Percentiles rank a stretch among this genome's conserved stretches.
Conservation (phyloP, 2,888 invertebrate genomes). For the Candidula unifasciata region DNA sequence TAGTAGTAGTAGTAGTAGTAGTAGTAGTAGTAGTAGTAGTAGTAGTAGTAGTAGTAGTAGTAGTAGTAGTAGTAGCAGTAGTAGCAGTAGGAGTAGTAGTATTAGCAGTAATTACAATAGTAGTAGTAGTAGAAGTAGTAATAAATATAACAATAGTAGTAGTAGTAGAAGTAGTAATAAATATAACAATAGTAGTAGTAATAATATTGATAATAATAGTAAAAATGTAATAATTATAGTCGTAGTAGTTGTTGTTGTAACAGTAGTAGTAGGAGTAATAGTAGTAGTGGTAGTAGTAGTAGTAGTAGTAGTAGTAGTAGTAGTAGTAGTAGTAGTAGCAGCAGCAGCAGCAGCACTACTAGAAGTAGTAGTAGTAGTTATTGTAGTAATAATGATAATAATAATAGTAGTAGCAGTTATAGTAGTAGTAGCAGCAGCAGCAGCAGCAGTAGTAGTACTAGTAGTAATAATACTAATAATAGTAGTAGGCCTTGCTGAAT, state of each 20-base stretch:
- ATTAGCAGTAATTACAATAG: neutral
- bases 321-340: slow-evolving; percentile 24
- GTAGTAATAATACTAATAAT: too few species aligned
- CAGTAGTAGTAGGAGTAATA: too few species aligned
- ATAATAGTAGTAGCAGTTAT: neutral
- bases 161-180: too few species aligned
- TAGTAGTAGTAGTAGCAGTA: slow-evolving; percentile 17
- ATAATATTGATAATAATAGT: too few species aligned
- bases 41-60: slow-evolving; percentile 6
- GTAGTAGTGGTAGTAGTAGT: neutral
- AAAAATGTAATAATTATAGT: too few species aligned
- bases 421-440: neutral
- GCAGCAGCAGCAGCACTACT: neutral
- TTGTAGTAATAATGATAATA: too few species aligned
- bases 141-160: too few species aligned
- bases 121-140: too few species aligned
- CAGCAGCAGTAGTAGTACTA: slow-evolving; percentile 25
- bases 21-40: slow-evolving; percentile 36
- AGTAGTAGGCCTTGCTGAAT: too few species aligned
- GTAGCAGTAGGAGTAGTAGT: slow-evolving; percentile 11
- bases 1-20: slow-evolving; percentile 17
- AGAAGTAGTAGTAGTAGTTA: neutral
- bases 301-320: slow-evolving; percentile 21
- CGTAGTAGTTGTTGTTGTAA: too few species aligned
- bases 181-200: too few species aligned